Base-by-base conservation (phyloP, 2,797 vertebrate species). In the Hoplostethus atlanticus region DNA sequence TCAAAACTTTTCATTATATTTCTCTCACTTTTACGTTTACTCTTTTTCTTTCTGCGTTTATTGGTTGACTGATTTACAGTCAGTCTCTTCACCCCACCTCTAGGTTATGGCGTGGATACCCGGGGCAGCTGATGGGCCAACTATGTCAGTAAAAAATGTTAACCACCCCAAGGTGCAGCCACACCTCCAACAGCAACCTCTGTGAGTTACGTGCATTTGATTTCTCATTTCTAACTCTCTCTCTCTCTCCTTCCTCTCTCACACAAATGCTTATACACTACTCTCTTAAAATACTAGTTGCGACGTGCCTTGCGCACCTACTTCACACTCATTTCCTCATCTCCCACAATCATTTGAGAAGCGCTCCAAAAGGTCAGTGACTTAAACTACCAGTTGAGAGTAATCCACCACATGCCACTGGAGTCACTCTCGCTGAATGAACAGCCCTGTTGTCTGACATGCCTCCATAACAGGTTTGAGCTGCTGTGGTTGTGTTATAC, bases 151-250 rank as follows among this genome's bases (percentile, higher is more conserved):
- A 31, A 74, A 47, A 47, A 76, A 84, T 76, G 77, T 10, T 42
- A 87, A 74, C 16, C 66, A 72, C 76, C 84, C 47, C 28, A 3
- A 72, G 78, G n/a, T 77, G 55, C 58, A 76, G 64, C 66, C 83
- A 76, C 78, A 73, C 78, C 80, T 80, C 12, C 5, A 6, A 42
- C 12, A 28, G 28, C 28, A 53, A 9, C 51, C 47, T 52, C 63
- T 73, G n/a, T 36, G 4, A 57, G 25, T 34, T 16, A 15, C 73
- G 8, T 2, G 0, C 12, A 11, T 3, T 51, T 6, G 8, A 16
- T 44, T 52, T 71, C 59, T 46, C 3, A 28, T 15, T 34, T 53
- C 31, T 30, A 10, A 51, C 36, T 5, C 7, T 54, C 57, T 36
- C n/a, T 36, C n/a, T 36, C 34, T 36, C 34, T 36, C 34, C 34